phyloP scores from a whole-genome alignment of 92 coral and sea anemone genomes.

The Epizoanthus rinbou region DNA sequence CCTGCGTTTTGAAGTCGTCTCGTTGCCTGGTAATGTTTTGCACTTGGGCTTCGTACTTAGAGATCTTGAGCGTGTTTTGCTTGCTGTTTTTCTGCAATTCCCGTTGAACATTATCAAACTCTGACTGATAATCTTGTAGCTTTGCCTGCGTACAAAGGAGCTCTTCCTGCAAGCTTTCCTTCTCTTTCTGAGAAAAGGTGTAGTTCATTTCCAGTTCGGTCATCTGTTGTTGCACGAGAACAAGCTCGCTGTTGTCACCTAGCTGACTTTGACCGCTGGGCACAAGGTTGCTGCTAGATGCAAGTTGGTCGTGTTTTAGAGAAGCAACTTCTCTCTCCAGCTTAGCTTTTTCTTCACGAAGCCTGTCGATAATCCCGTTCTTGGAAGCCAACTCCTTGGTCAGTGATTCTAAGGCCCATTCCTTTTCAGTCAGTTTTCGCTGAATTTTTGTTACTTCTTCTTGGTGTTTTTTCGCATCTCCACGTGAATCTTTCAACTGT shows the following conservation, averaged over 20 bases:
- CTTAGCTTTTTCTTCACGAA: slow-evolving; percentile 76
- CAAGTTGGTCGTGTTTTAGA: slow-evolving; percentile 76
- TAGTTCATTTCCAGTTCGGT: slow-evolving; percentile 94
- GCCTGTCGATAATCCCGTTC: slow-evolving; percentile 71
- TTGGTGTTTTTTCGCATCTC: slow-evolving; percentile 83
- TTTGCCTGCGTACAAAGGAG: slow-evolving; percentile 74
- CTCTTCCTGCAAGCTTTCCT: slow-evolving; percentile 91
- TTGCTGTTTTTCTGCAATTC: slow-evolving; percentile 90
- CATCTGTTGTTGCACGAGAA: slow-evolving; percentile 81
- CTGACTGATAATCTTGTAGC: slow-evolving; percentile 84
- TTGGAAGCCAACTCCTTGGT: slow-evolving; percentile 80
- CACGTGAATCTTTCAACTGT: slow-evolving; percentile 87
- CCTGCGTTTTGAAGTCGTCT: slow-evolving; percentile 86
- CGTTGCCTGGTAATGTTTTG: slow-evolving; percentile 86
- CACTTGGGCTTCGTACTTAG: slow-evolving; percentile 90
- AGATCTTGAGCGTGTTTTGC: slow-evolving; percentile 77
- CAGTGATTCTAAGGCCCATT: slow-evolving; percentile 88
- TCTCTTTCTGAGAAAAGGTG: slow-evolving; percentile 86
- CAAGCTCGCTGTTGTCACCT: slow-evolving; percentile 69
- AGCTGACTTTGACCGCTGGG: slow-evolving; percentile 59
- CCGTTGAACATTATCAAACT: slow-evolving; percentile 82
- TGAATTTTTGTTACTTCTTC: slow-evolving; percentile 85
- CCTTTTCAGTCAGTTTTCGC: slow-evolving; percentile 90
- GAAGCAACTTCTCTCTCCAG: slow-evolving; percentile 80
- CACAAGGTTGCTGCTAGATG: slow-evolving; percentile 82